Evolutionary conservation across 1,140 invertebrate genomes (phyloP), one percentile per base, ranked within the genome.

Genomic region (Lepidotrigona ventralis): DNA sequence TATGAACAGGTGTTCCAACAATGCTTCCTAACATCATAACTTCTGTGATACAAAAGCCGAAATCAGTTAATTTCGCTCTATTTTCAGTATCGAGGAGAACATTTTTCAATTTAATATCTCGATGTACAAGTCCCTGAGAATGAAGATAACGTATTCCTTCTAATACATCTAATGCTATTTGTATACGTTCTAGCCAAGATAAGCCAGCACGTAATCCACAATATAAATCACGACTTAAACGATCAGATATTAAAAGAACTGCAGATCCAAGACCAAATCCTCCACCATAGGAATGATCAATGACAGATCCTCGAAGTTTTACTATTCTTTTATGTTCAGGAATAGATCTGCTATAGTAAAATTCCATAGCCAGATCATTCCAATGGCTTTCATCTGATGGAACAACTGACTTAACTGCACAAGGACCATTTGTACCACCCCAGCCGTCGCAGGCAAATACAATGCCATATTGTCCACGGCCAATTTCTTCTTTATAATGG

Each of bases 361-460:
- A 98, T 94, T 99, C 98, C 96, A 98, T 97, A 2, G 98, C 98
- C 1, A 98, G 93, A 92, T 99, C 98, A 92, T 98, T 97, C 97
- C 98, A 98, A 91, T 98, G 98, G 86, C 97, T 96, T 82, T 98
- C 97, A 93, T 99, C 98, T 8, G 97, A 97, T 1, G 98, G 98
- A 51, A 98, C 96, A 53, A 99, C 97, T 23, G 97, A 98, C 94
- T 99, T 99, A n/a, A 98, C 96, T 21, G 98, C 98, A 91, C 96
- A 98, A 0, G 96, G 97, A 68, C 95, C 94, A 3, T 92, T 92
- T 71, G 95, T 95, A 1, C 96, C 97, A 1, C 95, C 97, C 98
- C 98, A 98, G 19, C 95, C 93, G 63, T 98, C 97, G 90, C 97
- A 98, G 0, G 96, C 95, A 92, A 97, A 98, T 17, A 98, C 98